Evolutionary conservation across 2,797 vertebrate species (phyloP).

Genomic region (Epinephelus coioides): DNA sequence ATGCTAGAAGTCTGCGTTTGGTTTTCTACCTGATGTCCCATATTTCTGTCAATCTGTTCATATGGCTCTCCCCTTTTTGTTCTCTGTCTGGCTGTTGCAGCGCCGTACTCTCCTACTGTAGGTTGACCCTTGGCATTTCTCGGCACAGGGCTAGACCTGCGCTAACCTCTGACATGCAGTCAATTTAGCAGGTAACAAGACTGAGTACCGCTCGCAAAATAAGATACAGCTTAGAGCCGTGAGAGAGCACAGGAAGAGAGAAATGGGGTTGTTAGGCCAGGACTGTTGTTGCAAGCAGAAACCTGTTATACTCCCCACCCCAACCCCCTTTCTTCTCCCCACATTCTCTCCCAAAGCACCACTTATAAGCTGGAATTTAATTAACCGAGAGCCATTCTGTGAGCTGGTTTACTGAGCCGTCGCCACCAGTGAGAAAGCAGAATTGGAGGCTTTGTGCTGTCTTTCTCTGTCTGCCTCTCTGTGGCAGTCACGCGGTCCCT

Average conservation of each 20-base stretch:
- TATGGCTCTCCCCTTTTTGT: not conserved
- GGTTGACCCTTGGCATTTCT: conserved; percentile 45
- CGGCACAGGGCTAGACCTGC: conserved; percentile 36
- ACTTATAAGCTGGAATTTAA: conserved; percentile 82
- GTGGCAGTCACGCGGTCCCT: conserved; percentile 37
- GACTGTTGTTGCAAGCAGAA: conserved; percentile 62
- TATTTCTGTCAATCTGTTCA: conserved; percentile 37
- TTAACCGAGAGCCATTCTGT: conserved; percentile 75
- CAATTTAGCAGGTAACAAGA: conserved; percentile 76
- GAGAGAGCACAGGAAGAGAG: conserved; percentile 40
- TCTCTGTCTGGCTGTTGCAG: conserved; percentile 10
- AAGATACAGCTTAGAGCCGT: conserved; percentile 52
- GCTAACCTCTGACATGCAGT: conserved; percentile 76
- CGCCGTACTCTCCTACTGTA: conserved; percentile 5
- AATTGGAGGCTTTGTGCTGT: conserved; percentile 63
- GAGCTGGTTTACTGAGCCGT: conserved; percentile 72
- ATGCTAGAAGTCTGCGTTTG: conserved; percentile 28
- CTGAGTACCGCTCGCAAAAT: conserved; percentile 51
- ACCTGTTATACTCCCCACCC: conserved; percentile 59
- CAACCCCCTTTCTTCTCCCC: conserved; percentile 37
- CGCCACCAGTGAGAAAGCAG: conserved; percentile 61
- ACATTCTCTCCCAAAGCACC: conserved; percentile 77
- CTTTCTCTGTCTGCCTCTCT: conserved; percentile 47
- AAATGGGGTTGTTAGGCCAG: conserved; percentile 53
- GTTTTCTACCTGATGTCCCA: conserved; percentile 42